Conservation (phyloP, 2,888 invertebrate genomes). For the Zeuzera pyrina region DNA sequence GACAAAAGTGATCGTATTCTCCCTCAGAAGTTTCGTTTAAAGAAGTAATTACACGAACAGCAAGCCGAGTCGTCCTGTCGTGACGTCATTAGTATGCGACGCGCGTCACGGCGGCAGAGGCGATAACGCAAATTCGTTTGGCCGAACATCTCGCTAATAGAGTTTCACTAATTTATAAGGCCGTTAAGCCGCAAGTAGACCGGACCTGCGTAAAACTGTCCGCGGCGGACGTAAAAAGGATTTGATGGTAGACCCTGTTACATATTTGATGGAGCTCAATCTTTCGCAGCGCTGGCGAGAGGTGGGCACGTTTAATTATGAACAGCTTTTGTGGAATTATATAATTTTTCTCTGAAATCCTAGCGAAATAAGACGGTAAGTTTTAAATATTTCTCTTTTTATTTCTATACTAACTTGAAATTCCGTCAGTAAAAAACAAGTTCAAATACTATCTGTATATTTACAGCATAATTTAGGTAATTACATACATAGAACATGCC, state of each 20-base stretch:
- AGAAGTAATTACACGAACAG: conserved; percentile 66
- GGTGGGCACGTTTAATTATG: conserved; percentile 54
- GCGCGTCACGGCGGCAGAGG: conserved; percentile 51
- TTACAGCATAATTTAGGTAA: no score
- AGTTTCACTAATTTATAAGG: conserved; percentile 73
- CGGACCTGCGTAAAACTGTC: conserved; percentile 56
- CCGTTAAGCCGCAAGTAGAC: conserved; percentile 51
- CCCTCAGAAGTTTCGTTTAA: conserved; percentile 58
- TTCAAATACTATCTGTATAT: no score
- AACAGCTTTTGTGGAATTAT: conserved; percentile 39
- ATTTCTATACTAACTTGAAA: no score
- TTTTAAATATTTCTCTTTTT: no score
- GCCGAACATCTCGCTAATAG: conserved; percentile 70
- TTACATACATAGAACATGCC: no score
- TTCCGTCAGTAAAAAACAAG: no score
- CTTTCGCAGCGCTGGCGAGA: conserved; percentile 37
- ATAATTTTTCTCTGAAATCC: no score
- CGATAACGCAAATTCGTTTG: conserved; percentile 73
- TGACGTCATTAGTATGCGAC: conserved; percentile 59
- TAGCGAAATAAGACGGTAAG: no score
- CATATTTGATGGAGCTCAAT: conserved; percentile 59
- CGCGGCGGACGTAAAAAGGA: conserved; percentile 60
- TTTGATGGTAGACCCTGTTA: conserved; percentile 58
- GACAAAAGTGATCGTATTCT: conserved; percentile 49
- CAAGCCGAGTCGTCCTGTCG: conserved; percentile 47